Base-by-base conservation (phyloP, 2,888 invertebrate genomes). In the Meteorus colon region DNA sequence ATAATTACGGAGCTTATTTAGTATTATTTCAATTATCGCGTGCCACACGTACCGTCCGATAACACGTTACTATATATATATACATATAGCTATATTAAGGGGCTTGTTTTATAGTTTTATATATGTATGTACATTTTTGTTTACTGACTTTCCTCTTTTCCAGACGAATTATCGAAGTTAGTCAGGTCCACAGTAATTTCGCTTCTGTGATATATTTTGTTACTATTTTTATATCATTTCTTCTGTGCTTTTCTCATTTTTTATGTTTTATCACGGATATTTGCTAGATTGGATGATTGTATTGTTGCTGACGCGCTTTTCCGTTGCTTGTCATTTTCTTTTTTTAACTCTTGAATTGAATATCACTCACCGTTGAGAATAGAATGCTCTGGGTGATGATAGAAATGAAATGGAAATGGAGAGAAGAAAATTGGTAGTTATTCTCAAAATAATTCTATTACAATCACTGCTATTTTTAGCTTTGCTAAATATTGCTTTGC, bases 11-110 rank as follows among this genome's bases (percentile, higher is more conserved):
- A 81, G 82, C 83, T 86, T 86, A 85, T 86, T 86, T 85, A 84
- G 84, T 85, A 86, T 86, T 86, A 86, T 86, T 86, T 86, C 86
- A 86, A 86, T 86, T 86, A 86, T 86, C 85, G 86, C 86, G 86
- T 86, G 86, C 86, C 84, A 84, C 84, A 86, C 84, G 85, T 81
- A 82, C 68, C 78, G 73, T 51, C 80, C 76, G 81, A 81, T 81
- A 80, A 81, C 81, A 81, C 81, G 80, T 79, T 79, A 76, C 77
- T 80, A 79, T 79, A 78, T 60, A 59, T 59, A 10, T 10, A 60
- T 62, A 62, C 19, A 27, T 27, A 62, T n/a, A 14, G 41, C 66
- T 67, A 73, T 67, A 70, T 29, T 71, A 41, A 76, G 71, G 59
- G 72, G 75, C 69, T 59, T 75, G 69, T 63, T 48, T 65, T 29